phyloP scores from a whole-genome alignment of 2,113 vertebrate species.

The Actenoides lindsayi region DNA sequence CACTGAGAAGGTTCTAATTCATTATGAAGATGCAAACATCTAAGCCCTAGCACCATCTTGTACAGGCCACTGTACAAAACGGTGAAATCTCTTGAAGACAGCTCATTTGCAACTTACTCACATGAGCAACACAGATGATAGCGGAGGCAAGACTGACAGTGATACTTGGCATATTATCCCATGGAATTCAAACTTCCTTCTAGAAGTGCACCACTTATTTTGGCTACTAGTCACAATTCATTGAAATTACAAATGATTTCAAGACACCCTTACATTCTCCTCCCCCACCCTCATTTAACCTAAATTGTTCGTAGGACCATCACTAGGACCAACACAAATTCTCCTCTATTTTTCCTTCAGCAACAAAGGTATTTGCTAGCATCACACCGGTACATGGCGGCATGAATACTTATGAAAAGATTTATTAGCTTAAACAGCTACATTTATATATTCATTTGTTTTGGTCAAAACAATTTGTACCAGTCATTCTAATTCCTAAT shows the following conservation, averaged over 20 bases:
- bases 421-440: background rate
- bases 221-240: background rate
- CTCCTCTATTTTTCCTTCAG: background rate
- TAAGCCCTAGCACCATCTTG: background rate
- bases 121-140: background rate
- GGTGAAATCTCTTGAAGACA: background rate
- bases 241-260: background rate
- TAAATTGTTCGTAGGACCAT: background rate
- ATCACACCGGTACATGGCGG: background rate
- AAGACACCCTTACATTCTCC: background rate
- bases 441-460: conserved; percentile 1
- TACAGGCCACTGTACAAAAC: background rate
- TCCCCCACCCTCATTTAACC: background rate
- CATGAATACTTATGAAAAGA: background rate
- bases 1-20: background rate
- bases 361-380: background rate
- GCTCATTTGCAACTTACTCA: background rate
- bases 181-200: background rate
- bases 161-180: background rate
- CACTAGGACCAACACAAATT: background rate
- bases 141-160: background rate
- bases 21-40: background rate
- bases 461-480: background rate
- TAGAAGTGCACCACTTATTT: background rate
- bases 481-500: background rate